Base-by-base conservation (phyloP, 2,888 invertebrate species). In the Habrosyne pyritoides region DNA sequence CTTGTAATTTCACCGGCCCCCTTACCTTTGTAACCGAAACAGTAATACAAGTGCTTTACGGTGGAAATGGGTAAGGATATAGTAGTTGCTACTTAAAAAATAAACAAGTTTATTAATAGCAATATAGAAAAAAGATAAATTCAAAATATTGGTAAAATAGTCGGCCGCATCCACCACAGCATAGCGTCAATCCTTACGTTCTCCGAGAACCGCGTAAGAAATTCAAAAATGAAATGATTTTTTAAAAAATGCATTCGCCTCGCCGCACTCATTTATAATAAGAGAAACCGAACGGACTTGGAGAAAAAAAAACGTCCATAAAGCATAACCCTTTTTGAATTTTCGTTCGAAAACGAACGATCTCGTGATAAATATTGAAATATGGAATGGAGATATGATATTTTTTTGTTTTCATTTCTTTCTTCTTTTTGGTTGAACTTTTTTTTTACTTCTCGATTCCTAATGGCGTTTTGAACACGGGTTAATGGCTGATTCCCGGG, bases 291-390 rank as follows among this genome's bases (percentile, higher is more conserved):
- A 78, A 73, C 71, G 64, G 64, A 75, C 54, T 51, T 59, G 68
- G 67, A 71, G 71, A 73, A 69, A 77, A 79, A 66, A 71, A 77
- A 69, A 66, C 18, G 36, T n/a, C n/a, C 18, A 72, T 69, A 71
- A 66, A 64, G 66, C 73, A 65, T 71, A 50, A 73, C 76, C 84
- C 79, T 83, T 85, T 87, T 86, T 78, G 84, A 83, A 84, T 89
- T 90, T 89, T 42, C 83, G 87, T 87, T 87, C 87, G 85, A 84
- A 91, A 90, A 91, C 83, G 86, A 83, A 85, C 83, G 90, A 89
- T 91, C 85, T 76, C 69, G 86, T 84, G 91, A 91, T 91, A 91
- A 91, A 91, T 91, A 88, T 90, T 91, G 89, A 90, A 91, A 89
- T 91, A 90, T 90, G 87, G 88, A 86, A 86, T 85, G 85, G 84